Conservation (phyloP, 2,113 vertebrate genomes). For the Notothenia rossii region DNA sequence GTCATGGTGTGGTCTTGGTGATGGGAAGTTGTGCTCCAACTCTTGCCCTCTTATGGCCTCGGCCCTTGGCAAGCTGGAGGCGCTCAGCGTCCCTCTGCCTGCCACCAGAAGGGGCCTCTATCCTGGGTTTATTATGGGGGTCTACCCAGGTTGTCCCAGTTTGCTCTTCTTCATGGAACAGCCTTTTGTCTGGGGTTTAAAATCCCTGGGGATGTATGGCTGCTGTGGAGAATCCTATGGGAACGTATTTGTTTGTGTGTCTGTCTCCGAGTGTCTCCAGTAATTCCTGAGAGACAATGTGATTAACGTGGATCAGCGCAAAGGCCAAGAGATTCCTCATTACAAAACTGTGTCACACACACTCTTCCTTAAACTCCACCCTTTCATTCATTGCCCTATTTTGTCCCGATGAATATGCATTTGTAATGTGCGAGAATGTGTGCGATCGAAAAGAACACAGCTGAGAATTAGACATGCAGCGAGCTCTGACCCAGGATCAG, state of each 20-base stretch:
- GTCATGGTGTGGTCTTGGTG: slow-evolving; percentile 57
- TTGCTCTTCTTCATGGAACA: slow-evolving; percentile 71
- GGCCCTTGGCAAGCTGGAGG: slow-evolving; percentile 46
- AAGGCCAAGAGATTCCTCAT: slow-evolving; percentile 44
- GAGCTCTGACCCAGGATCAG: slow-evolving; percentile 52
- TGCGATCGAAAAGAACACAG: slow-evolving; percentile 6
- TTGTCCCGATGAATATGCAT: slow-evolving; percentile 23
- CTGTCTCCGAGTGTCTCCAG: slow-evolving; percentile 40
- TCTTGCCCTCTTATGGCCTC: slow-evolving; percentile 41
- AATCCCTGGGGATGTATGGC: slow-evolving; percentile 53
- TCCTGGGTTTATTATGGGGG: slow-evolving; percentile 27
- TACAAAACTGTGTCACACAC: slow-evolving; percentile 25
- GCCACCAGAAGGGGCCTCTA: slow-evolving; percentile 60
- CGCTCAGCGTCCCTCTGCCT: slow-evolving; percentile 61
- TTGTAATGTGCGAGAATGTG: slow-evolving; percentile 19
- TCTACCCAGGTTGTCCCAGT: slow-evolving; percentile 49
- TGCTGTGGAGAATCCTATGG: slow-evolving; percentile 61
- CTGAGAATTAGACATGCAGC: slow-evolving; percentile 44
- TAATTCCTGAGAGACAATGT: slow-evolving; percentile 50
- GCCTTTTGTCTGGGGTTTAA: slow-evolving; percentile 66
- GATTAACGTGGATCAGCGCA: slow-evolving; percentile 63
- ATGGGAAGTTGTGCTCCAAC: slow-evolving; percentile 34
- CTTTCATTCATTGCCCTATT: slow-evolving; percentile 5
- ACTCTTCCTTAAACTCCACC: slow-evolving; percentile 14
- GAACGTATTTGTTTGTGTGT: slow-evolving; percentile 46